Percentiles rank a stretch among this genome's conserved stretches.
Evolutionary conservation across 2,888 invertebrate species (phyloP).

Genomic region (Patella caerulea): DNA sequence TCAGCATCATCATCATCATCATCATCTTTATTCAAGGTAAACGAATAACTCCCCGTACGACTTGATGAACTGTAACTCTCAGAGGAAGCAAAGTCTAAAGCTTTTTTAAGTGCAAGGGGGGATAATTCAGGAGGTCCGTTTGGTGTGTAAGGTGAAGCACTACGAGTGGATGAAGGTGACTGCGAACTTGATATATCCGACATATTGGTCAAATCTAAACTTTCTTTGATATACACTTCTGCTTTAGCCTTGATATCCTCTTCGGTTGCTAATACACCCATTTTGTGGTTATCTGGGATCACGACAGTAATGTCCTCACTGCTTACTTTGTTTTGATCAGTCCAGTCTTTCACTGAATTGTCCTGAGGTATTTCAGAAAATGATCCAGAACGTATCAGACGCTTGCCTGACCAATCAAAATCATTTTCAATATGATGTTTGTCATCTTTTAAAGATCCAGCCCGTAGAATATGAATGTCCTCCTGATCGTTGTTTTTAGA

Average conservation of each 20-base stretch:
- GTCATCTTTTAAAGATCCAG: conserved; percentile 47
- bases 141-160: conserved; percentile 32
- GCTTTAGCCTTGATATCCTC: conserved; percentile 21
- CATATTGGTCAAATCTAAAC: conserved; percentile 41
- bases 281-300: conserved; percentile 14
- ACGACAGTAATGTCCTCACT: conserved; percentile 33
- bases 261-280: neutral
- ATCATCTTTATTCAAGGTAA: conserved; percentile 27
- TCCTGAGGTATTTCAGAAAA: conserved; percentile 59
- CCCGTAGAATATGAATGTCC: conserved; percentile 18
- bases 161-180: conserved; percentile 38
- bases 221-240: conserved; percentile 26
- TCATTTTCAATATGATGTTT: conserved; percentile 35
- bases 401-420: conserved; percentile 58
- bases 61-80: conserved; percentile 30
- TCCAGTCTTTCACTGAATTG: conserved; percentile 52
- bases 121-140: conserved; percentile 45
- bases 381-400: conserved; percentile 54
- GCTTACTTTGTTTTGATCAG: conserved; percentile 39
- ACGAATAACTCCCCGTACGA: conserved; percentile 29
- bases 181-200: conserved; percentile 49
- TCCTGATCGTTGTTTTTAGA: neutral
- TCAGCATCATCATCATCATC: conserved; percentile 42
- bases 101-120: conserved; percentile 38
- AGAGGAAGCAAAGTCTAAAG: conserved; percentile 32